Conservation (phyloP, 2,797 vertebrate genomes). For the Gallinago stenura region DNA sequence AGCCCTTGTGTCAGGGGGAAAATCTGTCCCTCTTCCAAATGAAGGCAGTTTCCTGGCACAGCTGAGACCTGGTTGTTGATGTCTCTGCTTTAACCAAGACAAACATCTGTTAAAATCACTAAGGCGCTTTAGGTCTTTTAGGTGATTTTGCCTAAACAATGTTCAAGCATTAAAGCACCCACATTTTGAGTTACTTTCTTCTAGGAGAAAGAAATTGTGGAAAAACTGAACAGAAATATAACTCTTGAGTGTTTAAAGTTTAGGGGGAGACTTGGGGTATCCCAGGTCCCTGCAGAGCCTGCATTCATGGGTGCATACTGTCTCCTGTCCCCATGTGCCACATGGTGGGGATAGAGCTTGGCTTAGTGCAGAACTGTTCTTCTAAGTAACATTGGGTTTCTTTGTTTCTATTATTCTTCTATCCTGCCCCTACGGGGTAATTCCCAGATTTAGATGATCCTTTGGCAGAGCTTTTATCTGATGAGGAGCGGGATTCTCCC, state of each 20-base stretch:
- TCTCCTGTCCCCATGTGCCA: background rate
- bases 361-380: background rate
- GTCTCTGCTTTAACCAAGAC: background rate
- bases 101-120: background rate
- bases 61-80: background rate
- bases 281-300: background rate
- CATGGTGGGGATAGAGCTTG: background rate
- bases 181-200: background rate
- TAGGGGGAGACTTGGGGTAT: background rate
- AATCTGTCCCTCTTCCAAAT: background rate
- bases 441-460: conserved; percentile 79
- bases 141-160: background rate
- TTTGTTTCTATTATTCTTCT: background rate
- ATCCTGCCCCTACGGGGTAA: background rate
- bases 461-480: conserved; percentile 80
- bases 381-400: background rate
- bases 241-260: background rate
- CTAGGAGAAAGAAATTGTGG: background rate
- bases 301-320: rapidly evolving
- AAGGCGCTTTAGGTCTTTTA: background rate
- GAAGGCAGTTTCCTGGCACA: background rate
- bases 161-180: background rate
- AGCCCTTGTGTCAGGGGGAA: background rate
- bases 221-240: background rate
- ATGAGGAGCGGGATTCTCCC: conserved; percentile 75